Conservation (phyloP, 2,888 invertebrate genomes). For the Andrena hattorfiana region DNA sequence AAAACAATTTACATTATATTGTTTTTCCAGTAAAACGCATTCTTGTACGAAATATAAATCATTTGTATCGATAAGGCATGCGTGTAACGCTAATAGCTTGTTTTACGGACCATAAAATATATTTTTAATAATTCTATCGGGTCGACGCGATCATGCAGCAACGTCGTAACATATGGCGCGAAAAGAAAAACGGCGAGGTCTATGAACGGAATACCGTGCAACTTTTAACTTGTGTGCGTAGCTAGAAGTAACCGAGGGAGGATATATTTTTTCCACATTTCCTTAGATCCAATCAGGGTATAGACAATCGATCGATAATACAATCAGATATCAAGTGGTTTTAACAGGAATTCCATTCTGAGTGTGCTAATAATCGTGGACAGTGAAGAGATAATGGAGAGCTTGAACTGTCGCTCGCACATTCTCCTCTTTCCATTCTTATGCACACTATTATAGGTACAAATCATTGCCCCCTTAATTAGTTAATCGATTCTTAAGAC, state of each 20-base stretch:
- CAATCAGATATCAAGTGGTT: constrained; percentile 28
- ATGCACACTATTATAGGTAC: not conserved
- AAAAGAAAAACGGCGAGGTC: constrained; percentile 25
- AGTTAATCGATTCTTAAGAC: constrained; percentile 47
- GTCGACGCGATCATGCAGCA: constrained; percentile 22
- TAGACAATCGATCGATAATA: constrained; percentile 42
- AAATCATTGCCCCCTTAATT: constrained; percentile 54
- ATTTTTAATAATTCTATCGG: constrained; percentile 28
- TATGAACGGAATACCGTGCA: not conserved
- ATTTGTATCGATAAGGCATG: constrained; percentile 13
- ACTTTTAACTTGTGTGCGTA: not conserved
- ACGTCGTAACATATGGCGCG: not conserved
- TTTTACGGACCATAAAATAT: constrained; percentile 50
- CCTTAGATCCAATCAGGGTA: constrained; percentile 21
- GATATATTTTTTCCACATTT: constrained; percentile 7
- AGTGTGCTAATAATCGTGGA: constrained; percentile 27
- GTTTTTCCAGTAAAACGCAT: constrained; percentile 5
- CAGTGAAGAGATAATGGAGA: constrained; percentile 5
- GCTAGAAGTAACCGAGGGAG: constrained; percentile 8
- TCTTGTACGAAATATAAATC: constrained; percentile 36
- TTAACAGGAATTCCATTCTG: constrained; percentile 27
- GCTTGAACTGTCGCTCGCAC: constrained; percentile 35
- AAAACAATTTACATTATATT: not conserved
- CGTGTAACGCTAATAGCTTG: constrained; percentile 38
- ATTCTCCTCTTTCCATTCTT: constrained; percentile 45